A percentile compares a stretch with the other conserved stretches of the same genome.
Evolutionary conservation across 2,888 invertebrate genomes (phyloP).

Genomic region (Cryptophagus acutangulus): DNA sequence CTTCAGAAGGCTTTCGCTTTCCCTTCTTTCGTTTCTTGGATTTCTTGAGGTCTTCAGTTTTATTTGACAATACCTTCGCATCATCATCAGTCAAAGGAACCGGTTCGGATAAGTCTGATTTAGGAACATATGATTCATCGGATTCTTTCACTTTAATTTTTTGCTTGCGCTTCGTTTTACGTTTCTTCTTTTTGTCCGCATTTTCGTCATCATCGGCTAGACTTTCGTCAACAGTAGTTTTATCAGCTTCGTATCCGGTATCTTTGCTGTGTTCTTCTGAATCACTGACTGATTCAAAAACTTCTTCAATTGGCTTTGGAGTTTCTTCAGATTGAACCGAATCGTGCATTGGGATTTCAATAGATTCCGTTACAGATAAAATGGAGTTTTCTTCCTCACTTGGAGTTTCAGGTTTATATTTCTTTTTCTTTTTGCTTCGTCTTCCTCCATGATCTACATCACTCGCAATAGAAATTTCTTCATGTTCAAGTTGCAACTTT

Average conservation of each 20-base stretch:
- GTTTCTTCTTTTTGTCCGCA: conserved; percentile 45
- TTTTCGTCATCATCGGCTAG: conserved; percentile 48
- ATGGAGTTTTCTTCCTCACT: conserved; percentile 42
- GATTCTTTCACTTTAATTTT: conserved; percentile 52
- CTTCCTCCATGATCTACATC: conserved; percentile 52
- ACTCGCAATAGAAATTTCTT: conserved; percentile 40
- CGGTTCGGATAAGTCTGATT: conserved; percentile 47
- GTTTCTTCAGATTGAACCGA: conserved; percentile 51
- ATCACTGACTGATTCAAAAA: conserved; percentile 44
- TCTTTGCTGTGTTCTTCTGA: conserved; percentile 51
- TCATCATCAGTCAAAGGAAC: conserved; percentile 47
- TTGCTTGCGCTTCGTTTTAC: conserved; percentile 46
- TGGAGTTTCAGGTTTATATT: conserved; percentile 48
- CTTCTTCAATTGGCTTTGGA: conserved; percentile 51
- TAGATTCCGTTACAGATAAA: conserved; percentile 53
- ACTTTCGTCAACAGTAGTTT: conserved; percentile 58
- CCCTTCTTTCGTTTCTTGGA: conserved; percentile 42
- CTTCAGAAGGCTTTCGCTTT: conserved; percentile 38
- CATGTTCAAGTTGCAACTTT: conserved; percentile 40
- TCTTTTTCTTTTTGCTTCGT: conserved; percentile 61
- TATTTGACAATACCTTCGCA: conserved; percentile 24
- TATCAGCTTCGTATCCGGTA: conserved; percentile 69
- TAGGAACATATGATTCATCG: conserved; percentile 50
- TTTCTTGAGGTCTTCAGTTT: conserved; percentile 39
- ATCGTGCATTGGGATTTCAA: conserved; percentile 51